Evolutionary conservation across 2,113 vertebrate genomes (phyloP).

Genomic region (Carassius auratus): DNA sequence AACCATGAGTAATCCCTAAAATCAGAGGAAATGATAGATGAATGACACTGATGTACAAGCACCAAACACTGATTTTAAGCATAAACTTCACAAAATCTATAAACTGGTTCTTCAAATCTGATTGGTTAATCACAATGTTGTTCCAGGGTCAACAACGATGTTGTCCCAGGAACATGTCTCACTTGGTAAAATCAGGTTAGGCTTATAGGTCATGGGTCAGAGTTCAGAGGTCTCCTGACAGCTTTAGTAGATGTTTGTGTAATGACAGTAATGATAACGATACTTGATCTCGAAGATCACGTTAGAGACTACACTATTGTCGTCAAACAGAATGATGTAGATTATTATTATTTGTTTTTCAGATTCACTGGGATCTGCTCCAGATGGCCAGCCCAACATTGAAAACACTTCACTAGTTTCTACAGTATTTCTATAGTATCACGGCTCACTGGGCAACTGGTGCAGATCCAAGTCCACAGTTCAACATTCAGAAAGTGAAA

Average conservation of each 20-base stretch:
- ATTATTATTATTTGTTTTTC: background rate
- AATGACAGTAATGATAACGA: background rate
- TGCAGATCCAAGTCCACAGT: background rate
- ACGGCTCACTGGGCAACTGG: background rate
- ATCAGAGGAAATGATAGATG: no score
- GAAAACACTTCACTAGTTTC: background rate
- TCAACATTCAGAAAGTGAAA: background rate
- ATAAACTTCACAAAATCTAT: no score
- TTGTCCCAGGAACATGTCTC: no score
- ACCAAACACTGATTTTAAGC: no score
- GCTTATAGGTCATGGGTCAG: slow-evolving; percentile 57
- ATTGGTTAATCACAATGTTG: no score
- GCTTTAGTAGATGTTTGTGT: background rate
- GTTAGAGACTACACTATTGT: background rate
- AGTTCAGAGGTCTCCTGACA: slow-evolving; percentile 8
- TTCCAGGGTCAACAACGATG: no score
- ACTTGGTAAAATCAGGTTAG: no score
- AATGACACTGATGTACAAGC: no score
- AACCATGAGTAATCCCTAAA: no score
- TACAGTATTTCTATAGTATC: background rate
- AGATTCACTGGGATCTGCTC: background rate
- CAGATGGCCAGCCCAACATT: background rate
- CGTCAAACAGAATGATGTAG: background rate
- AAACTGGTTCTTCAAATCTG: no score
- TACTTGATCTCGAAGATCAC: background rate